phyloP scores from a whole-genome alignment of 2,113 vertebrate species.

The Corvus moneduloides region DNA sequence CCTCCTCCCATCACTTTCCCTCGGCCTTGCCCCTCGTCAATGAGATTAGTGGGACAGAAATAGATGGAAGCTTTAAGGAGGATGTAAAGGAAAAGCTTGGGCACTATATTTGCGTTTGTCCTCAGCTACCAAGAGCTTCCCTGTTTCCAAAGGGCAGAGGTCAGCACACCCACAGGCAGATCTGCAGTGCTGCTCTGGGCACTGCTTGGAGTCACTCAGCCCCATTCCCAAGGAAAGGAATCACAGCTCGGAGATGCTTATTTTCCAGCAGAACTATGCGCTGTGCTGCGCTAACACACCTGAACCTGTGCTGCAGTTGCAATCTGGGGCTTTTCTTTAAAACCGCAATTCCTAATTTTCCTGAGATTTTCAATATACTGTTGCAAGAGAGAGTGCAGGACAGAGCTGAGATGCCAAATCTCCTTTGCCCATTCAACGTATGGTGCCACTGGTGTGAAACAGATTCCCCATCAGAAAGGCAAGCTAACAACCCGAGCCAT shows the following conservation, averaged over 20 bases:
- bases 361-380: neutral
- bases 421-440: neutral
- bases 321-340: neutral
- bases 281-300: neutral
- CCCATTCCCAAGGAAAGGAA: rapidly evolving
- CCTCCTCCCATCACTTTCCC: neutral
- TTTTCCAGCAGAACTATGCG: neutral
- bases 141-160: neutral
- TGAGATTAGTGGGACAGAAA: neutral
- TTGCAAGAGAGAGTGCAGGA: neutral
- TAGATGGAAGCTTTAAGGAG: neutral
- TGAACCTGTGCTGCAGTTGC: neutral
- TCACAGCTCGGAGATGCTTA: rapidly evolving
- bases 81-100: neutral
- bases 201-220: neutral
- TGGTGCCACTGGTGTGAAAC: neutral
- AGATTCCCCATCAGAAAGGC: neutral
- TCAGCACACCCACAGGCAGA: neutral
- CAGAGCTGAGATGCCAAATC: neutral
- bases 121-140: neutral
- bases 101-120: neutral
- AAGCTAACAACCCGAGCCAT: rapidly evolving
- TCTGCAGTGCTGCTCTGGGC: neutral
- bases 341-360: neutral
- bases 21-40: neutral